phyloP scores from a whole-genome alignment of 2,113 vertebrate genomes.

The Rafetus swinhoei region DNA sequence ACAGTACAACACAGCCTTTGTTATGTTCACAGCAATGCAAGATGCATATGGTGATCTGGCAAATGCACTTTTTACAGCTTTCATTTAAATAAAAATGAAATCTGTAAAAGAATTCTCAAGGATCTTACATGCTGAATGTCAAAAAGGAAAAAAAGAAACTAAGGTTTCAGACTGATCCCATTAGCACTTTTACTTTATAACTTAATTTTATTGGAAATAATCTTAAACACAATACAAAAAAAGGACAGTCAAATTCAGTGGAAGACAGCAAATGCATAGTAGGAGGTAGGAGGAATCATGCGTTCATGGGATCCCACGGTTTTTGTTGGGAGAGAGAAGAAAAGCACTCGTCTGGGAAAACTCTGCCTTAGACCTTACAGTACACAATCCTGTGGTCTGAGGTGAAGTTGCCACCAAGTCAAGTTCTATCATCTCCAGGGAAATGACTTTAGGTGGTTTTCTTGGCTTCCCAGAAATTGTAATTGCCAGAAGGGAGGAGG shows the following conservation, averaged over 20 bases:
- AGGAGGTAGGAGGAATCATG: not conserved
- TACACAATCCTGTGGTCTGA: not conserved
- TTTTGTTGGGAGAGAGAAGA: conserved; percentile 1
- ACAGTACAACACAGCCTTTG: not conserved
- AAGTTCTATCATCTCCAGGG: not conserved
- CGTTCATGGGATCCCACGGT: conserved; percentile 19
- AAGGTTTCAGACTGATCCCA: conserved; percentile 19
- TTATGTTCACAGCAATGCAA: conserved; percentile 14
- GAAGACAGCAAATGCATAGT: not conserved
- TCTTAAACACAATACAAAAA: not conserved
- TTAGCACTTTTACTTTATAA: not conserved
- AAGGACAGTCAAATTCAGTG: not conserved
- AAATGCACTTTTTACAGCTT: conserved; percentile 48
- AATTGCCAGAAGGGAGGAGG: not conserved
- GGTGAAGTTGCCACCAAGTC: not conserved
- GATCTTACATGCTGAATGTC: conserved; percentile 31
- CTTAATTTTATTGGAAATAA: too few relatives aligned
- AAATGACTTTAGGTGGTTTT: not conserved
- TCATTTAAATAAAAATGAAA: conserved; percentile 58
- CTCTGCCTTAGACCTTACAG: not conserved
- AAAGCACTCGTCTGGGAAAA: conserved; percentile 23
- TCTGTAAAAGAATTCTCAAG: conserved; percentile 53
- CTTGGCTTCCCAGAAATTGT: not conserved
- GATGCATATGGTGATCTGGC: conserved; percentile 48
- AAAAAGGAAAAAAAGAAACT: conserved; percentile 45